Evolutionary conservation across 2,797 vertebrate species (phyloP).

Genomic region (Gymnopithys bicolor): DNA sequence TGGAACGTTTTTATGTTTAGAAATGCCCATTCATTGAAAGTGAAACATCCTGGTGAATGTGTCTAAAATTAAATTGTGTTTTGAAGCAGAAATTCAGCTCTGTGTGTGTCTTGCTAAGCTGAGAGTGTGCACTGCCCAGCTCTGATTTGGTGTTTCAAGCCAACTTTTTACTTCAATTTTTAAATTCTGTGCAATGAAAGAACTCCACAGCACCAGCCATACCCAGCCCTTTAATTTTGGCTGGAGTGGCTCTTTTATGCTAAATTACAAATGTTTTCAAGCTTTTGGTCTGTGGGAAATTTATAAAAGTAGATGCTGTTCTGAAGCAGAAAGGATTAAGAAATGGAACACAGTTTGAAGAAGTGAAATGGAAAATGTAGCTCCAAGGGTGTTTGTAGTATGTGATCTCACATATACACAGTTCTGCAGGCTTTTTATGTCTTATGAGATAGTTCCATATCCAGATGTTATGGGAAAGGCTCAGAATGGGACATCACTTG

Average conservation of each 20-base stretch:
- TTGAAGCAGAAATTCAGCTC: background rate
- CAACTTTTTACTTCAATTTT: background rate
- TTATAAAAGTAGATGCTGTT: background rate
- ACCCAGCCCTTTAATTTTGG: conserved; percentile 17
- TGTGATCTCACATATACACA: background rate
- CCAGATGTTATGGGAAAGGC: background rate
- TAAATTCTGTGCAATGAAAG: background rate
- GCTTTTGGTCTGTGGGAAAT: conserved; percentile 5
- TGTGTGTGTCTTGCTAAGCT: background rate
- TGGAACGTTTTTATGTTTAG: background rate
- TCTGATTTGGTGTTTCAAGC: background rate
- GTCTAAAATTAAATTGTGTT: background rate
- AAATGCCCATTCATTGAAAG: background rate
- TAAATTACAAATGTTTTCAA: conserved; percentile 26
- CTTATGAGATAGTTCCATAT: background rate
- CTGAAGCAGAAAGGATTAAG: conserved; percentile 3
- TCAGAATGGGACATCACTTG: background rate
- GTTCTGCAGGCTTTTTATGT: background rate
- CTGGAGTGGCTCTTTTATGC: background rate
- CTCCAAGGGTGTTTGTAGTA: background rate
- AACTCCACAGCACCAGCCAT: background rate
- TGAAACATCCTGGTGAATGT: background rate
- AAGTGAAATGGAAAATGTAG: conserved; percentile 26
- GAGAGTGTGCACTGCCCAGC: background rate
- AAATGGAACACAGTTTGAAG: background rate